Evolutionary conservation across 2,797 vertebrate genomes (phyloP).

Genomic region (Lophius americanus): DNA sequence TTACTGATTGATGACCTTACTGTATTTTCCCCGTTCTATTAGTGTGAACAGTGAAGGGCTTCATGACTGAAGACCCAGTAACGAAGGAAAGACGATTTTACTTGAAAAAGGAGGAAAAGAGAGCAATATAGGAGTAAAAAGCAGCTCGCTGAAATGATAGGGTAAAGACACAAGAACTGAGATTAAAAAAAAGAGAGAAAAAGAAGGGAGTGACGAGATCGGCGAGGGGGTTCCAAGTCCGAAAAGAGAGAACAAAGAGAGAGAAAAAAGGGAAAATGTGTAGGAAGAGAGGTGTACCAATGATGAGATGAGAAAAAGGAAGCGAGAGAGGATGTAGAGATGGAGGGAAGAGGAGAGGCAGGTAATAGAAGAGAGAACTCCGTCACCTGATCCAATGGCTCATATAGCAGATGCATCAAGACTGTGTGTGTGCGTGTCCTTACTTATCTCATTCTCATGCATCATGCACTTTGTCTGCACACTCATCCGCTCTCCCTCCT

Average conservation of each 20-base stretch:
- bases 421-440: slow-evolving; percentile 18
- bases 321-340: slow-evolving; percentile 5
- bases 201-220: not conserved
- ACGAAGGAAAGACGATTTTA: slow-evolving; percentile 14
- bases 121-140: too few species aligned
- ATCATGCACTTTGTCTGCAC: slow-evolving; percentile 27
- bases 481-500: slow-evolving; percentile 18
- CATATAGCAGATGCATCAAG: slow-evolving; percentile 55
- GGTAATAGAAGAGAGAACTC: slow-evolving; percentile 52
- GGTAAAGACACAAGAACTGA: not conserved
- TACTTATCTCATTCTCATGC: slow-evolving; percentile 55
- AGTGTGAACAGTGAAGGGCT: slow-evolving; percentile 42
- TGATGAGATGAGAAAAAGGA: not conserved
- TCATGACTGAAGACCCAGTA: slow-evolving; percentile 40
- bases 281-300: not conserved
- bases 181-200: too few species aligned
- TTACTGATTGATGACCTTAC: slow-evolving; percentile 57
- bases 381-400: slow-evolving; percentile 61
- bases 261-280: not conserved
- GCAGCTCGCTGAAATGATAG: not conserved
- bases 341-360: slow-evolving; percentile 42
- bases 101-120: not conserved
- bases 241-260: not conserved
- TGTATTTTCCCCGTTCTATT: slow-evolving; percentile 41
- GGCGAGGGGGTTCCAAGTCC: too few species aligned